These are phyloP conservation scores for Thalpophila matura DNA, from an alignment of 2,888 invertebrate species.

Conservation along the genomic window DNA sequence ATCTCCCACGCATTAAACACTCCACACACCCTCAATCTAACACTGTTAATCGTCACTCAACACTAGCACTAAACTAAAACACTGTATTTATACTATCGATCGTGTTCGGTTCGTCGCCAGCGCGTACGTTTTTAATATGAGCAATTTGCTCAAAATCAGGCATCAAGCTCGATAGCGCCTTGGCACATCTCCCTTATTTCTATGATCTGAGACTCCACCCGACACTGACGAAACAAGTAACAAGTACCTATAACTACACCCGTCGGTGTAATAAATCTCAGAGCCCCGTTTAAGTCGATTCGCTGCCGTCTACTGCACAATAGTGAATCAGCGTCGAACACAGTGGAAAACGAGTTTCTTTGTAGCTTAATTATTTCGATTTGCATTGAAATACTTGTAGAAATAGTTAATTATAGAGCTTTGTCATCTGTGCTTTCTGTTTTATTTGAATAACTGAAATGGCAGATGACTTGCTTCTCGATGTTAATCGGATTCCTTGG, in stretches of 20 bases:
- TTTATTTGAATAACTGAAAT: neutral
- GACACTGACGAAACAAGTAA: conserved; percentile 26
- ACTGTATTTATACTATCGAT: too few relatives aligned
- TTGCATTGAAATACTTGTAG: conserved; percentile 37
- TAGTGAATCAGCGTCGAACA: conserved; percentile 26
- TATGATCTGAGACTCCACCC: too few relatives aligned
- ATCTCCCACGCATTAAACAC: too few relatives aligned
- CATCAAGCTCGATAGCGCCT: too few relatives aligned
- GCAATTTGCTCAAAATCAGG: too few relatives aligned
- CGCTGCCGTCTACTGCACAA: conserved; percentile 26
- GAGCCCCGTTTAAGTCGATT: conserved; percentile 46
- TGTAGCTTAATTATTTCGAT: conserved; percentile 38
- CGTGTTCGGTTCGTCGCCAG: too few relatives aligned
- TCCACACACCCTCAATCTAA: too few relatives aligned
- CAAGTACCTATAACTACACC: conserved; percentile 25
- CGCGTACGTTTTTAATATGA: too few relatives aligned
- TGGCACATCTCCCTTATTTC: too few relatives aligned
- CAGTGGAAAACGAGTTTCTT: conserved; percentile 43
- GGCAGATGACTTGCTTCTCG: neutral
- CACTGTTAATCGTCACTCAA: too few relatives aligned
- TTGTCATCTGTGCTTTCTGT: conserved; percentile 1
- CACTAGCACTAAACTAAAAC: too few relatives aligned
- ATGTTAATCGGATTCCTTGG: neutral
- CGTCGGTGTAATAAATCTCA: conserved; percentile 46
- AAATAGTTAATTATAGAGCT: conserved; percentile 29